phyloP scores from a whole-genome alignment of 2,797 vertebrate species.

The Acrocephalus scirpaceus region DNA sequence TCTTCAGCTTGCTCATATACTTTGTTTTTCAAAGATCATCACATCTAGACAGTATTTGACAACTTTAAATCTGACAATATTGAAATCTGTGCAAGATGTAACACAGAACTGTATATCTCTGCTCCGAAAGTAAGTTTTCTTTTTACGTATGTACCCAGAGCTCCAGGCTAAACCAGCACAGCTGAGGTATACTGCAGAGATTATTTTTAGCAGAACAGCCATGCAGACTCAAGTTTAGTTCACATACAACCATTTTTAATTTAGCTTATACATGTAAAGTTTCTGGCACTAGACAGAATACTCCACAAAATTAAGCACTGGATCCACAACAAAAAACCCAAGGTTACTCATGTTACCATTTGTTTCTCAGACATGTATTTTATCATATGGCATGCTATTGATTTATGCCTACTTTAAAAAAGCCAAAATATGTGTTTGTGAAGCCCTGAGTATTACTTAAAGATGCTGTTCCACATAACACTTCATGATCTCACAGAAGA shows the following conservation, averaged over 20 bases:
- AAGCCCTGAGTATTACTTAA: background rate
- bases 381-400: background rate
- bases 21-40: background rate
- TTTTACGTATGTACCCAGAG: background rate
- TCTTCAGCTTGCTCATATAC: background rate
- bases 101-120: background rate
- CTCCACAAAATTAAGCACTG: background rate
- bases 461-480: background rate
- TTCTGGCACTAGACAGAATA: background rate
- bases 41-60: background rate
- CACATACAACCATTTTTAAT: background rate
- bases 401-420: background rate
- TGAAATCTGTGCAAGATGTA: background rate
- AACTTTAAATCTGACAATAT: background rate
- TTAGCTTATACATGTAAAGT: background rate
- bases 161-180: background rate
- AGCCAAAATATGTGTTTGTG: fast-evolving
- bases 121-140: background rate
- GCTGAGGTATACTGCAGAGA: background rate
- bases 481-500: background rate
- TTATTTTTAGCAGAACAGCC: background rate
- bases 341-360: background rate
- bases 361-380: background rate
- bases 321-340: background rate
- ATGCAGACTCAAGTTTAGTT: background rate